Evolutionary conservation across 2,797 vertebrate species (phyloP).

Genomic region (Anomalospiza imberbis): DNA sequence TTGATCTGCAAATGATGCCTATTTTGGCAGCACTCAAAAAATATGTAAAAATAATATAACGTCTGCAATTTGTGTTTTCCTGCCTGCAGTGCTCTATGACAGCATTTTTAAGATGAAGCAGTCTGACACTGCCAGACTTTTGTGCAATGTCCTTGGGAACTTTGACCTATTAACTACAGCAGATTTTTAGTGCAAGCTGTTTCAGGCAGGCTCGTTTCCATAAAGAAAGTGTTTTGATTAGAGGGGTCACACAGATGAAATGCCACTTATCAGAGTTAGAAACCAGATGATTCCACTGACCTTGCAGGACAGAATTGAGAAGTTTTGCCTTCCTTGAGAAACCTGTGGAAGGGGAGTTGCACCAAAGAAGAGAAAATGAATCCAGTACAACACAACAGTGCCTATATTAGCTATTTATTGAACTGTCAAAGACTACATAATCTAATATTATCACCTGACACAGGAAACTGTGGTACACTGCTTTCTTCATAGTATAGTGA

Average conservation of each 20-base stretch:
- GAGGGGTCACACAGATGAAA: not conserved
- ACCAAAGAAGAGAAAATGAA: not conserved
- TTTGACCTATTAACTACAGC: not conserved
- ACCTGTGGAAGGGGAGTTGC: not conserved
- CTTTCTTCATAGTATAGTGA: not conserved
- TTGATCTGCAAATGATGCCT: not conserved
- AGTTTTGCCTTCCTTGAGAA: not conserved
- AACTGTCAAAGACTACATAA: not conserved
- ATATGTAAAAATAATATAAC: not conserved
- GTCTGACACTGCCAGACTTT: not conserved
- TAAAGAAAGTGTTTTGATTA: not conserved
- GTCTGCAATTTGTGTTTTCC: slow-evolving; percentile 13
- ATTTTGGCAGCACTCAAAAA: slow-evolving; percentile 21
- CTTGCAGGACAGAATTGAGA: not conserved
- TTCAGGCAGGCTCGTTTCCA: not conserved
- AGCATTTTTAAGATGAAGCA: slow-evolving; percentile 21
- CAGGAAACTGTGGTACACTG: not conserved
- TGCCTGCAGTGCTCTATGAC: not conserved
- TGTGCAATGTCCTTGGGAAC: not conserved
- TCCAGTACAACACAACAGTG: not conserved
- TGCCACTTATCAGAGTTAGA: not conserved
- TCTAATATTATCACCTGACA: not conserved
- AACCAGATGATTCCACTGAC: not conserved
- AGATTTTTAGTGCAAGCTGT: not conserved
- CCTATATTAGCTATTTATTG: not conserved